Evolutionary conservation across 2,888 invertebrate species (phyloP).

Genomic region (Orthosia incerta): DNA sequence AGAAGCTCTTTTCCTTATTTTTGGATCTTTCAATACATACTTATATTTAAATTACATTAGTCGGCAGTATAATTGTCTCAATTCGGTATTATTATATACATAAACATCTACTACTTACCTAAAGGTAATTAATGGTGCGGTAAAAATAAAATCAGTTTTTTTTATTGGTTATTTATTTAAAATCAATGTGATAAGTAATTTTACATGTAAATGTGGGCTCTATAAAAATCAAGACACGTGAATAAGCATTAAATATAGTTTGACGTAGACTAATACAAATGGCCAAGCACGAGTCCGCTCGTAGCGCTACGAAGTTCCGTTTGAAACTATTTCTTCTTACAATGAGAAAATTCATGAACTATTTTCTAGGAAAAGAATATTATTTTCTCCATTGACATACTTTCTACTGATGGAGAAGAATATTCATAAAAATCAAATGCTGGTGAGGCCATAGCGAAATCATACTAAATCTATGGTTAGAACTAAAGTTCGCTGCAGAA

Average conservation of each 20-base stretch:
- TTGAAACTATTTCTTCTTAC: neutral
- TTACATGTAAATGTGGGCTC: constrained; percentile 58
- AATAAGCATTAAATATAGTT: constrained; percentile 21
- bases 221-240: constrained; percentile 54
- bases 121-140: constrained; percentile 17
- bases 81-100: constrained; percentile 12
- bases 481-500: no score
- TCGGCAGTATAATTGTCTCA: constrained; percentile 15
- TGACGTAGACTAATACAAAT: constrained; percentile 4
- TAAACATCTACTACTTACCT: constrained; percentile 22
- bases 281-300: constrained; percentile 8
- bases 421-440: no score
- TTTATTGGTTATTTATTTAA: constrained; percentile 60
- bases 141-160: constrained; percentile 48
- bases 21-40: constrained; percentile 1
- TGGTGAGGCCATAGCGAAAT: no score
- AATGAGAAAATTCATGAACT: neutral
- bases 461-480: no score
- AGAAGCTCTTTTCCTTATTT: constrained; percentile 21
- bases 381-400: no score
- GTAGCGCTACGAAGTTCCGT: constrained; percentile 6
- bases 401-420: no score
- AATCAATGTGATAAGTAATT: constrained; percentile 46
- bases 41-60: constrained; percentile 19
- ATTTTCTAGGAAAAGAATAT: neutral